These are phyloP conservation scores for Hexactinellida sp. DNA, from an alignment of 37 sponge, comb jelly and placozoan species.

Conservation along the genomic window DNA sequence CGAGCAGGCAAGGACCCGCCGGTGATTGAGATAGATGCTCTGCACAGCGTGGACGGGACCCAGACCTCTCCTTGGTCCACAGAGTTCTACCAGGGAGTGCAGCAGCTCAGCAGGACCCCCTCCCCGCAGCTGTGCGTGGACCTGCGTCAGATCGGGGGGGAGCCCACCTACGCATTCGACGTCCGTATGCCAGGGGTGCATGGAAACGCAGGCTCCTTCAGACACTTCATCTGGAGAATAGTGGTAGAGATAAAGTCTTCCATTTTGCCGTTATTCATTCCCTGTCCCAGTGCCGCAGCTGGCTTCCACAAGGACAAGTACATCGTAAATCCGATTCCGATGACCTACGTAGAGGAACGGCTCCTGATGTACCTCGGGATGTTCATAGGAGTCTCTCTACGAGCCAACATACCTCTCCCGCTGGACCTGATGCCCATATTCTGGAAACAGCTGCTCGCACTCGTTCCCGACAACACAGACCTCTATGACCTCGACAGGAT, in stretches of 20 bases:
- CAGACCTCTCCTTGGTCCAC: slow-evolving; percentile 21
- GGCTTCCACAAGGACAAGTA: slow-evolving; percentile 83
- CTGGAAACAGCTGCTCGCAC: slow-evolving; percentile 72
- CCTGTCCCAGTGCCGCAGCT: slow-evolving; percentile 74
- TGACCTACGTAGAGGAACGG: slow-evolving; percentile 71
- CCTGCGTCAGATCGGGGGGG: slow-evolving; percentile 75
- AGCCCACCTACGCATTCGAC: slow-evolving; percentile 93
- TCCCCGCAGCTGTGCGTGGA: slow-evolving; percentile 71
- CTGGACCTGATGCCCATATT: slow-evolving; percentile 77
- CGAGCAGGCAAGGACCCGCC: slow-evolving; percentile 26
- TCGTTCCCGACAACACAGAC: slow-evolving; percentile 37
- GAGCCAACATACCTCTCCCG: slow-evolving; percentile 82
- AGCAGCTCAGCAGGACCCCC: slow-evolving; percentile 64
- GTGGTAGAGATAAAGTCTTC: slow-evolving; percentile 76
- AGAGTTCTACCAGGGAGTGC: slow-evolving; percentile 73
- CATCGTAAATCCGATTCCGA: slow-evolving; percentile 59
- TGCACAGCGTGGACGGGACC: slow-evolving; percentile 15
- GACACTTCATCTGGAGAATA: slow-evolving; percentile 88
- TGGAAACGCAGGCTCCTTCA: slow-evolving; percentile 70
- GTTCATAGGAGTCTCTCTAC: slow-evolving; percentile 75
- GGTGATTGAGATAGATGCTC: background rate
- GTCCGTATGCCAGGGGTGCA: slow-evolving; percentile 84
- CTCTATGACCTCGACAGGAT: slow-evolving; percentile 69
- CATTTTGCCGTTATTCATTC: slow-evolving; percentile 57
- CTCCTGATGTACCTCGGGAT: slow-evolving; percentile 91